Percentiles rank a stretch among this genome's conserved stretches.
Evolutionary conservation across 2,888 invertebrate species (phyloP).

Genomic region (Platynereis dumerilii): DNA sequence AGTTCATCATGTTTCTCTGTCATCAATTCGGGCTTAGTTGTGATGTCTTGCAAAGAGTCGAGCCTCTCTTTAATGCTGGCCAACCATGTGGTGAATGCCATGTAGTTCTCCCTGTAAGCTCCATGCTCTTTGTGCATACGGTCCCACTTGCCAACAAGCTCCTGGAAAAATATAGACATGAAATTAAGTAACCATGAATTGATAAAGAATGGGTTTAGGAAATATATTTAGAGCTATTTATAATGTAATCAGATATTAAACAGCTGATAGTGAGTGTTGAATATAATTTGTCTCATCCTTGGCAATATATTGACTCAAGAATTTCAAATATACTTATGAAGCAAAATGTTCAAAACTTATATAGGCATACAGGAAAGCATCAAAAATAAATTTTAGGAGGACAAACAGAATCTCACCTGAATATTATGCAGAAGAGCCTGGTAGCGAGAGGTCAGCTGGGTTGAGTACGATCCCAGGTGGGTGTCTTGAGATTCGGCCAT

Average conservation of each 20-base stretch:
- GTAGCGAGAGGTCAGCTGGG: constrained; percentile 90
- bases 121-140: constrained; percentile 86
- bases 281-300: too few relatives aligned
- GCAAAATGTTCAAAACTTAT: too few relatives aligned
- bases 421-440: constrained; percentile 86
- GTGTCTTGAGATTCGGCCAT: constrained; percentile 83
- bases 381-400: too few relatives aligned
- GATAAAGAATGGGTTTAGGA: background rate
- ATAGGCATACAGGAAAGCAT: too few relatives aligned
- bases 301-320: too few relatives aligned
- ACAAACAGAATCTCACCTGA: constrained; percentile 69
- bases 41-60: constrained; percentile 62
- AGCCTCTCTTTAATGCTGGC: constrained; percentile 85
- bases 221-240: too few relatives aligned
- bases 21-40: constrained; percentile 49
- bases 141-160: constrained; percentile 88
- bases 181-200: background rate
- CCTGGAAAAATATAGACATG: constrained; percentile 62
- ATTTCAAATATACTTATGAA: too few relatives aligned
- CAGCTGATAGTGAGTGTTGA: too few relatives aligned
- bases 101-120: constrained; percentile 87
- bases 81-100: constrained; percentile 92
- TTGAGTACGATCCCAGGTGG: constrained; percentile 76
- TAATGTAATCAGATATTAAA: too few relatives aligned
- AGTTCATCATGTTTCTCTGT: constrained; percentile 15